A percentile compares a stretch with the other conserved stretches of the same genome.
Conservation (phyloP, 92 coral and sea anemone species). For the Montipora capitata region DNA sequence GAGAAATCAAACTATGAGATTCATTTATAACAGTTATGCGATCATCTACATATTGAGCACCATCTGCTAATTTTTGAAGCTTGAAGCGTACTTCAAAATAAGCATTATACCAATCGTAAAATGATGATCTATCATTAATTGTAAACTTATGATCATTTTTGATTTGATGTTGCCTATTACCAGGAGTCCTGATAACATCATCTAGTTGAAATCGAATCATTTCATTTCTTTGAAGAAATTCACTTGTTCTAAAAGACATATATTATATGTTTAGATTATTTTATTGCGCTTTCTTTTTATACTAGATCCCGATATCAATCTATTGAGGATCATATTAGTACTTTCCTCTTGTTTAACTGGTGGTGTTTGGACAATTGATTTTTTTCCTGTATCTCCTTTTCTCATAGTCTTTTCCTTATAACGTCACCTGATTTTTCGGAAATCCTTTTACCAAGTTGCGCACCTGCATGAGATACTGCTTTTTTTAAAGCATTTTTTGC, state of each 20-base stretch:
- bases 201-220: neutral
- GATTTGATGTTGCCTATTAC: too few species aligned
- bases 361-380: neutral
- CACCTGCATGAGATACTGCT: too few species aligned
- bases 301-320: too few species aligned
- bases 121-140: neutral
- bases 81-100: constrained; percentile 33
- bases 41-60: neutral
- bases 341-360: too few species aligned
- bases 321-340: too few species aligned
- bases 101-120: constrained; percentile 46
- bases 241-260: too few species aligned
- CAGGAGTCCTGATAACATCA: too few species aligned
- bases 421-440: too few species aligned
- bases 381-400: constrained; percentile 1
- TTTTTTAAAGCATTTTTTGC: too few species aligned
- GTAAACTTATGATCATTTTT: too few species aligned
- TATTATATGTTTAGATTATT: too few species aligned
- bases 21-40: constrained; percentile 13
- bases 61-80: constrained; percentile 17
- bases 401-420: neutral
- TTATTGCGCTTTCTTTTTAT: too few species aligned
- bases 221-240: constrained; percentile 3
- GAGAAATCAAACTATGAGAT: neutral
- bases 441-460: neutral